Base-by-base conservation (phyloP, 2,888 invertebrate species). In the Cremastinae sp. region DNA sequence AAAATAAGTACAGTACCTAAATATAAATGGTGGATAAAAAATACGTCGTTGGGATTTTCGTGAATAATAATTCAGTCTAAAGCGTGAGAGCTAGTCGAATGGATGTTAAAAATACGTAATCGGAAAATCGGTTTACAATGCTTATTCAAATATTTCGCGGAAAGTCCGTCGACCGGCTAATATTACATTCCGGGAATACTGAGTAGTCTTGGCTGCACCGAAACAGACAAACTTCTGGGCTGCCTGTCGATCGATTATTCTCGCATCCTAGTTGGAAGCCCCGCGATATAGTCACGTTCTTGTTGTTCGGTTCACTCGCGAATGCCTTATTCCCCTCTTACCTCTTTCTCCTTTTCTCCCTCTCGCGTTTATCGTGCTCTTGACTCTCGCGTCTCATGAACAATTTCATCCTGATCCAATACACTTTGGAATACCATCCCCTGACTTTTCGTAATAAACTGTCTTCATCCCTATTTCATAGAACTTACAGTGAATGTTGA, bases 141-240 rank as follows among this genome's bases (percentile, higher is more conserved):
- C 64, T 74, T 74, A 64, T 65, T 74, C 69, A 65, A 74, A 74
- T 74, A 59, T 61, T 70, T 51, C 43, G 5, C 56, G 36, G 16
- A 18, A 12, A 20, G 12, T 64, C 38, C 38, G 51, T 64, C 74
- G 54, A 62, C 14, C 56, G 41, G 47, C 68, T 68, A 74, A 69
- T 74, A 74, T 68, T 58, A 65, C 74, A 74, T 74, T 74, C 74
- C 69, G 43, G 56, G 53, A 74, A 59, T 70, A 58, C 64, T 64
- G 64, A n/a, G n/a, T n/a, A 74, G 38, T 59, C 70, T 38, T 54
- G 69, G 64, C 70, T 64, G 58, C 41, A 69, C 69, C 38, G 12
- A 45, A 54, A 14, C 36, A 34, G 54, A 18, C 28, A 56, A 54
- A 41, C 58, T 58, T 69, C 51, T 45, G 41, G 53, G 36, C 36